phyloP scores from a whole-genome alignment of 2,797 vertebrate species.

The Aratinga solstitialis region DNA sequence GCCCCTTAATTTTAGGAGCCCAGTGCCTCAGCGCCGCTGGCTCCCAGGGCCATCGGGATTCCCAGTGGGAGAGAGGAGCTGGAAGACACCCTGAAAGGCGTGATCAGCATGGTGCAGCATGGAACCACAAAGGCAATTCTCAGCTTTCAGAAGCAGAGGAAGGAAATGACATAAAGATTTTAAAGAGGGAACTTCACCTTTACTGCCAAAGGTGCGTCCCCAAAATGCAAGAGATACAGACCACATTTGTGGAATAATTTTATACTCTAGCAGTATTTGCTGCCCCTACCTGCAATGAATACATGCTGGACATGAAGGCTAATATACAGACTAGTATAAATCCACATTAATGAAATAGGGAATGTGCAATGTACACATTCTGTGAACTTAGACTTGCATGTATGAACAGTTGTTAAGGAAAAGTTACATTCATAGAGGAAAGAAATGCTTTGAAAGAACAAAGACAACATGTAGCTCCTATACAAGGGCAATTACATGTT shows the following conservation, averaged over 20 bases:
- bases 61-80: background rate
- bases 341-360: background rate
- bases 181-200: background rate
- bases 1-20: background rate
- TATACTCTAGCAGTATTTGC: background rate
- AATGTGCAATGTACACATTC: background rate
- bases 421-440: background rate
- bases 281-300: background rate
- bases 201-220: background rate
- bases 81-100: background rate
- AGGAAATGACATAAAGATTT: background rate
- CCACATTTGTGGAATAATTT: background rate
- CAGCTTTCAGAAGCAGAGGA: background rate
- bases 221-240: background rate
- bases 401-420: background rate
- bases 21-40: background rate
- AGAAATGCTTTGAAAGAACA: background rate
- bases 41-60: background rate
- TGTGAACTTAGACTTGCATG: background rate
- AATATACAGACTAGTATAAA: background rate
- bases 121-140: background rate
- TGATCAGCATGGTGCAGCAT: accelerated
- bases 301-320: background rate
- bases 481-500: background rate
- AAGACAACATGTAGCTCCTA: background rate